Base-by-base conservation (phyloP, 2,797 vertebrate species). In the Eupleurogrammus muticus region DNA sequence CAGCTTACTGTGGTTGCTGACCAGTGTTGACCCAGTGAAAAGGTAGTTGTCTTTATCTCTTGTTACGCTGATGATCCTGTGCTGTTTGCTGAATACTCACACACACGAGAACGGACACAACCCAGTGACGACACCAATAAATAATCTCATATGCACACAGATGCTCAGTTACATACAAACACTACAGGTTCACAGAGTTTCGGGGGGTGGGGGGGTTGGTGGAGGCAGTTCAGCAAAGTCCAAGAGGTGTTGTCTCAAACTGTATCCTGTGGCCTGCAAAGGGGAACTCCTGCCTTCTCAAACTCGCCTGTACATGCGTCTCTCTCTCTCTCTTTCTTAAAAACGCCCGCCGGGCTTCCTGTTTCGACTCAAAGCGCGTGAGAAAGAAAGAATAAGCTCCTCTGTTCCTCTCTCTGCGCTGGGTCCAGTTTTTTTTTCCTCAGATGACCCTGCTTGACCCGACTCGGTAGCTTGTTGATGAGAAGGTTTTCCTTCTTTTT, bases 71-170 rank as follows among this genome's bases (percentile, higher is more conserved):
- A 77, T 79, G 44, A 58, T 78, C 35, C 56, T 80, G 79, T 81
- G 70, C 74, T 64, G 55, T 70, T 76, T 79, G 36, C 62, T 74
- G 61, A 79, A 63, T 71, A 73, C 53, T 54, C 57, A 66, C 62
- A 75, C 54, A 75, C 72, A 83, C 75, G 82, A 61, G 23, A 72
- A 77, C 60, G 79, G 62, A 55, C 58, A 66, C 46, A 10, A 74
- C 20, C 85, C 73, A 78, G 73, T 83, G 74, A 65, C 61, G 67
- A 88, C 80, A 87, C 71, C 63, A 77, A 76, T 87, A 85, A 80
- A 88, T 86, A 84, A 78, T 86, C 79, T 82, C 70, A 70, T 67
- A 77, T 75, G 64, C 67, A 85, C 79, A 82, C 66, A 70, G 51
- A 81, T 73, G 53, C 67, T 79, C 68, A 79, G 69, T 76, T 76